Conservation (phyloP, 2,888 invertebrate species). For the Craniophora ligustri region DNA sequence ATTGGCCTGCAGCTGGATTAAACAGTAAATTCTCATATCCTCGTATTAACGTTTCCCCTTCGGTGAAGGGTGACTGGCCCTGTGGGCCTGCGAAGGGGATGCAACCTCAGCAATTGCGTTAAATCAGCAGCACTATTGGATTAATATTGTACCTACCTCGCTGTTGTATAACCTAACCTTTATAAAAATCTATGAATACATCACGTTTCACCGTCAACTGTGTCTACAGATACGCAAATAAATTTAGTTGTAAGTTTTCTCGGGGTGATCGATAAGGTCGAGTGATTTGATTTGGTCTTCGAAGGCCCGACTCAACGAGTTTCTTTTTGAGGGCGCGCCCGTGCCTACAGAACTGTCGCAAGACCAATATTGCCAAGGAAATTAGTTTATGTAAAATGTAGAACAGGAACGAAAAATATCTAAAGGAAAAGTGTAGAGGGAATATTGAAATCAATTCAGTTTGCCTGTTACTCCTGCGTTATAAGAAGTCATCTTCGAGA, state of each 20-base stretch:
- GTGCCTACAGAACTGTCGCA: conserved; percentile 85
- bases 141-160: conserved; percentile 75
- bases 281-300: conserved; percentile 86
- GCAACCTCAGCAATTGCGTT: conserved; percentile 86
- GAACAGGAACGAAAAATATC: conserved; percentile 86
- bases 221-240: conserved; percentile 71
- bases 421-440: conserved; percentile 78
- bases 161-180: conserved; percentile 41
- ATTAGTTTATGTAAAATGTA: conserved; percentile 89
- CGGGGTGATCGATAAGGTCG: conserved; percentile 84
- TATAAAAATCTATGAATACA: conserved; percentile 40
- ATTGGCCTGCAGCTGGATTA: conserved; percentile 87
- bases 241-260: conserved; percentile 83
- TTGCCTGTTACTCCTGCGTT: conserved; percentile 72
- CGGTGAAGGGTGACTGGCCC: conserved; percentile 80
- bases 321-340: conserved; percentile 83
- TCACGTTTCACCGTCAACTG: conserved; percentile 34
- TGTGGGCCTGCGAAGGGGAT: conserved; percentile 74
- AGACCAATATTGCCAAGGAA: conserved; percentile 88
- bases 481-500: conserved; percentile 69
- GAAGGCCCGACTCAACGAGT: conserved; percentile 78
- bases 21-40: conserved; percentile 89
- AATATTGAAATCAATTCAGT: conserved; percentile 83
- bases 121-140: conserved; percentile 85
- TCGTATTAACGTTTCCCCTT: conserved; percentile 86